A percentile compares a stretch with the other conserved stretches of the same genome.
phyloP scores from a whole-genome alignment of 2,797 vertebrate genomes.

The Melanogrammus aeglefinus region DNA sequence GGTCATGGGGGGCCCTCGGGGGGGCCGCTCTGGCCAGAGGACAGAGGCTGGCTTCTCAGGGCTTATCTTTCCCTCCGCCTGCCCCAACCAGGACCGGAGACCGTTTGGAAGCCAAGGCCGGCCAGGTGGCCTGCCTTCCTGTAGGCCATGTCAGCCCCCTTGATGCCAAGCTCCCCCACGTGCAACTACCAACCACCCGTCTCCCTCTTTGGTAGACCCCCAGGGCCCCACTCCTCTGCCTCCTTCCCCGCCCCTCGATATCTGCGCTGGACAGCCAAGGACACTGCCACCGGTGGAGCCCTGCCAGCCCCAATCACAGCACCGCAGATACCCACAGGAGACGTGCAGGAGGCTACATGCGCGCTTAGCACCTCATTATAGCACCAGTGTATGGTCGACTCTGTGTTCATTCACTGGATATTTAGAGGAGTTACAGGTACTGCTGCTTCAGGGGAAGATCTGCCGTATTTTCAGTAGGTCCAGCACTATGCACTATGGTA shows the following conservation, averaged over 20 bases:
- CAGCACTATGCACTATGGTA: no score
- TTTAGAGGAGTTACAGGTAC: no score
- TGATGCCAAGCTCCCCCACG: conserved; percentile 30
- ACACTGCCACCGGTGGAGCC: conserved; percentile 8
- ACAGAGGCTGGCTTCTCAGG: conserved; percentile 53
- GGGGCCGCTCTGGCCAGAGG: conserved; percentile 10
- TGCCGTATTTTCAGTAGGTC: no score
- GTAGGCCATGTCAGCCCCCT: conserved; percentile 29
- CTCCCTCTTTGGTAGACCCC: conserved; percentile 4
- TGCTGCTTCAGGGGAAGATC: no score
- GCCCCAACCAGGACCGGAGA: background rate
- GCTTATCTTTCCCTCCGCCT: conserved; percentile 56
- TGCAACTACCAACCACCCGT: conserved; percentile 18
- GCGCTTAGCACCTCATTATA: no score
- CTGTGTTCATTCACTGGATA: no score
- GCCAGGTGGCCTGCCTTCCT: conserved; percentile 57
- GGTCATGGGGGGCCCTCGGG: conserved; percentile 24
- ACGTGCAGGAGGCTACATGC: conserved; percentile 17
- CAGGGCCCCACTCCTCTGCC: background rate
- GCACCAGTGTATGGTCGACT: no score
- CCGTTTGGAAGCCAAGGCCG: conserved; percentile 30
- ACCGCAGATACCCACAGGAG: conserved; percentile 25
- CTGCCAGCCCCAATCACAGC: conserved; percentile 14
- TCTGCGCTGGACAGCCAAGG: conserved; percentile 48
- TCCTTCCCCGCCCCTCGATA: conserved; percentile 37